Evolutionary conservation across 2,888 invertebrate species (phyloP).

Genomic region (Lasiommata megera): DNA sequence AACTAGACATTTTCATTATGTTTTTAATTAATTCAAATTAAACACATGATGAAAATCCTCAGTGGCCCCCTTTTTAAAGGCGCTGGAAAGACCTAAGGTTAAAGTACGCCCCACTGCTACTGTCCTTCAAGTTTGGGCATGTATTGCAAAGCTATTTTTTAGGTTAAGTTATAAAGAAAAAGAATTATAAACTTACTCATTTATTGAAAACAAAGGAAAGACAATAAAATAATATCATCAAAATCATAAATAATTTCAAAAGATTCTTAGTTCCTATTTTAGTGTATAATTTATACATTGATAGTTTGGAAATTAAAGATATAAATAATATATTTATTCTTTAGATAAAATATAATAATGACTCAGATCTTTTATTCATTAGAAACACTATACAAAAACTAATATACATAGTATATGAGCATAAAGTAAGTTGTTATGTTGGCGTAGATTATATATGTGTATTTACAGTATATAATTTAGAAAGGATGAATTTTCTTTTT

Average conservation of each 20-base stretch:
- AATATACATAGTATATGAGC: not conserved
- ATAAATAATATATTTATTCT: not conserved
- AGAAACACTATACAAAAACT: not conserved
- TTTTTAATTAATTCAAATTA: no score
- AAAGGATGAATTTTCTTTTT: not conserved
- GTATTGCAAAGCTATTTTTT: not conserved
- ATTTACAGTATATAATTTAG: not conserved
- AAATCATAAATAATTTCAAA: slow-evolving; percentile 17
- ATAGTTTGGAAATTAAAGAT: slow-evolving; percentile 1
- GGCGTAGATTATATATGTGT: not conserved
- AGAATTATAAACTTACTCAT: slow-evolving; percentile 16
- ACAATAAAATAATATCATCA: slow-evolving; percentile 26
- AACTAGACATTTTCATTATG: no score
- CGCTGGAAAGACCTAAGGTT: no score
- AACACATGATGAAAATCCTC: no score
- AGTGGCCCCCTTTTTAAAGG: no score
- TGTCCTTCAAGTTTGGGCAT: no score
- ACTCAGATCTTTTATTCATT: slow-evolving; percentile 3
- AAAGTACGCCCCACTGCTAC: no score
- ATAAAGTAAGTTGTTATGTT: not conserved
- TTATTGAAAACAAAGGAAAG: slow-evolving; percentile 31
- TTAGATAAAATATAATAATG: slow-evolving; percentile 4
- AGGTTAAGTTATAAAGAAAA: not conserved
- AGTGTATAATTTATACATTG: slow-evolving; percentile 3
- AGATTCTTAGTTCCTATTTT: slow-evolving; percentile 17